phyloP scores from a whole-genome alignment of 2,888 invertebrate genomes.

The Fragum fragum region DNA sequence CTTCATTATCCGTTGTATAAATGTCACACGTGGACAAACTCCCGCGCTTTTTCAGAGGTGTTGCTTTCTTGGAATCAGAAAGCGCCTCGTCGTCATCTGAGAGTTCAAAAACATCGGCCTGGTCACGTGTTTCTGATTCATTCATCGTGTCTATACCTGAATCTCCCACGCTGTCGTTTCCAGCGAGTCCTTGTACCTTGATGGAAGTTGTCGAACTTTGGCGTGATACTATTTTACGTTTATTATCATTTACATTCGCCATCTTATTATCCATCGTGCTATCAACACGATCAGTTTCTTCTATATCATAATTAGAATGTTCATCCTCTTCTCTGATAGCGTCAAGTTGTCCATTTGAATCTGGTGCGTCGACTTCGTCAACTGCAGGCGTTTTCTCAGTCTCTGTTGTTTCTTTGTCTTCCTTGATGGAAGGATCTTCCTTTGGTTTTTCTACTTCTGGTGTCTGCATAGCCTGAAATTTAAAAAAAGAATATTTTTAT shows the following conservation, averaged over 20 bases:
- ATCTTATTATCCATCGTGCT: slow-evolving; percentile 33
- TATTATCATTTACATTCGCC: slow-evolving; percentile 39
- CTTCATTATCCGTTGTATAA: slow-evolving; percentile 40
- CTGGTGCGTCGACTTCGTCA: slow-evolving; percentile 26
- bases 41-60: neutral
- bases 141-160: slow-evolving; percentile 58
- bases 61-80: neutral
- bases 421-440: neutral
- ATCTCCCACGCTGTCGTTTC: slow-evolving; percentile 56
- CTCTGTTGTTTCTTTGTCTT: neutral
- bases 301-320: slow-evolving; percentile 54
- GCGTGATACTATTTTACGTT: slow-evolving; percentile 54
- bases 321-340: slow-evolving; percentile 65
- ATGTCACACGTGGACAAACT: slow-evolving; percentile 21
- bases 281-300: slow-evolving; percentile 13
- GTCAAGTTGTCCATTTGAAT: slow-evolving; percentile 30
- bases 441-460: slow-evolving; percentile 7
- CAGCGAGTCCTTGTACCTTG: slow-evolving; percentile 33
- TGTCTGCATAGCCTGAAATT: slow-evolving; percentile 7
- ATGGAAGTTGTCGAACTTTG: slow-evolving; percentile 65
- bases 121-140: slow-evolving; percentile 55
- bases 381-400: neutral
- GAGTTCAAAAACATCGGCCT: slow-evolving; percentile 62
- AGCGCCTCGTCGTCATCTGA: slow-evolving; percentile 43
- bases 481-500: neutral